Evolutionary conservation across 2,113 vertebrate species (phyloP).

Genomic region (Aptenodytes forsteri): DNA sequence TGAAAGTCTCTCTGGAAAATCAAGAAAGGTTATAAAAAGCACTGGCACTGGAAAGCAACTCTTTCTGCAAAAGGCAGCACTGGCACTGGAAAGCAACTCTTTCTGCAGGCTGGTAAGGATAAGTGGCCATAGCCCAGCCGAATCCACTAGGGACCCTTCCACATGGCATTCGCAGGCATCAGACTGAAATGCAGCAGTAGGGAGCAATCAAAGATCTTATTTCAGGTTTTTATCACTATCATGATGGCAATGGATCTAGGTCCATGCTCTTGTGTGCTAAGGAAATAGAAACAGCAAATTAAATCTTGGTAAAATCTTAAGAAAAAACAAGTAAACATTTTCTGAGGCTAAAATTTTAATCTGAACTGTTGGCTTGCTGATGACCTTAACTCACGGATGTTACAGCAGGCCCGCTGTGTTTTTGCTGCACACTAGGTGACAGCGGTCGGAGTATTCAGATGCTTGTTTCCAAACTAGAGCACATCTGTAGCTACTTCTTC

Average conservation of each 20-base stretch:
- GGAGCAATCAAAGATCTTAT: not conserved
- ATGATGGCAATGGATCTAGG: not conserved
- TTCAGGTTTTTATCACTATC: not conserved
- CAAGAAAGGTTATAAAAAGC: not conserved
- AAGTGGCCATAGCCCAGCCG: rapidly evolving
- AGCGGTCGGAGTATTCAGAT: not conserved
- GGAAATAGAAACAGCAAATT: not conserved
- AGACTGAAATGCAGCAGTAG: not conserved
- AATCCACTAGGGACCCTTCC: not conserved
- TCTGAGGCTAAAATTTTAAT: not conserved
- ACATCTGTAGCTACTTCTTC: not conserved
- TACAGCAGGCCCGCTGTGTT: not conserved
- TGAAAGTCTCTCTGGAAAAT: not conserved
- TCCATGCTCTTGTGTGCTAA: rapidly evolving
- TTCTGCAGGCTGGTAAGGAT: not conserved
- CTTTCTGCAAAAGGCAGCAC: not conserved
- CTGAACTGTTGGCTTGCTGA: not conserved
- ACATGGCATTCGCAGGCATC: not conserved
- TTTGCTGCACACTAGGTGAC: not conserved
- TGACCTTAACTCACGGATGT: not conserved
- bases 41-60: not conserved
- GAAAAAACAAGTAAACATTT: not conserved
- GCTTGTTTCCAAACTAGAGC: not conserved
- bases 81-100: not conserved
- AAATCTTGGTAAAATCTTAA: not conserved